phyloP scores from a whole-genome alignment of 1,140 invertebrate genomes.

The Achroia grisella region DNA sequence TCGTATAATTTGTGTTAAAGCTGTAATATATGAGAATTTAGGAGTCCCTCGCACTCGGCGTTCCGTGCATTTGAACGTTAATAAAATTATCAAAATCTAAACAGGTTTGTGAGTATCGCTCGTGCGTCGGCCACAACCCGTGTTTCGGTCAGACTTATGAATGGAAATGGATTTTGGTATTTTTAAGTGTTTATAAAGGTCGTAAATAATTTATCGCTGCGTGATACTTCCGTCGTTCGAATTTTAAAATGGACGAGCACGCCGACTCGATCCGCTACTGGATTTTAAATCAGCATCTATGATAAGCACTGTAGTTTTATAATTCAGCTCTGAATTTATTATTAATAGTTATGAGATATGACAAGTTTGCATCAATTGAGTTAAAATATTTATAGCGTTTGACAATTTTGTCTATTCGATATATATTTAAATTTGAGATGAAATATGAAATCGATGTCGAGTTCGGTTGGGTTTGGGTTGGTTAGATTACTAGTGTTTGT shows the following conservation, averaged over 20 bases:
- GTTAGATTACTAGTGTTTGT: neutral
- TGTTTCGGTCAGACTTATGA: slow-evolving; percentile 57
- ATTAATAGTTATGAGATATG: slow-evolving; percentile 21
- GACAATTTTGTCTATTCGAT: neutral
- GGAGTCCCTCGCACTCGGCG: slow-evolving; percentile 47
- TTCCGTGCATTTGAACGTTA: slow-evolving; percentile 63
- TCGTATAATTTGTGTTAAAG: slow-evolving; percentile 73
- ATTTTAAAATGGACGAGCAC: slow-evolving; percentile 48
- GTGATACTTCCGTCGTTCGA: slow-evolving; percentile 66
- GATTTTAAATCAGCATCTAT: slow-evolving; percentile 37
- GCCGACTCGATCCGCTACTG: slow-evolving; percentile 50
- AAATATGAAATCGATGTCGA: too few relatives aligned
- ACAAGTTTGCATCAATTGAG: slow-evolving; percentile 20
- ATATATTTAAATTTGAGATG: too few relatives aligned
- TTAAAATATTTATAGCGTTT: neutral
- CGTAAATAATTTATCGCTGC: slow-evolving; percentile 68
- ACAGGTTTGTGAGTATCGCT: slow-evolving; percentile 63
- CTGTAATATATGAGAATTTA: slow-evolving; percentile 68
- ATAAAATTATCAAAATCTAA: slow-evolving; percentile 74
- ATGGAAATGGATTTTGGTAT: slow-evolving; percentile 71
- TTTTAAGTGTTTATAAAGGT: slow-evolving; percentile 63
- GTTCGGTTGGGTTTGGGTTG: too few relatives aligned
- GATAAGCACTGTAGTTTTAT: slow-evolving; percentile 20
- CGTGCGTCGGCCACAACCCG: slow-evolving; percentile 42
- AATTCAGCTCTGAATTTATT: slow-evolving; percentile 31